A percentile compares a stretch with the other conserved stretches of the same genome.
These are phyloP conservation scores for Bhutanitis thaidina DNA, from an alignment of 2,888 invertebrate genomes.

Conservation along the genomic window DNA sequence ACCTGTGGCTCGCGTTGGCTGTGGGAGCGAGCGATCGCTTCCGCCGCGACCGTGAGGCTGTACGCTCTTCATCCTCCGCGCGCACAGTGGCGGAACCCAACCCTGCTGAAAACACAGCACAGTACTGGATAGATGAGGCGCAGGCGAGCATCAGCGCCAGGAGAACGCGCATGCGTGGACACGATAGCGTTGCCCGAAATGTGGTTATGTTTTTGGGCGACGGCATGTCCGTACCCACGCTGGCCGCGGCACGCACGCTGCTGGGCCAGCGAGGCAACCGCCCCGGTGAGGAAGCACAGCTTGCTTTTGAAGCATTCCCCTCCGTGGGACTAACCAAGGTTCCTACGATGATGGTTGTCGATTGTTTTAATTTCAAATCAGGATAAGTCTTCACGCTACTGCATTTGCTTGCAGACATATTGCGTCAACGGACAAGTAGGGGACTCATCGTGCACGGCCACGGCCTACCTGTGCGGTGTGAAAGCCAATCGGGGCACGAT, in stretches of 20 bases:
- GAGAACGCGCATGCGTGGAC: conserved; percentile 32
- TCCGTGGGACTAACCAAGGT: conserved; percentile 82
- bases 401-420: conserved; percentile 57
- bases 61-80: conserved; percentile 13
- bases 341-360: not conserved
- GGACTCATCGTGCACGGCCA: conserved; percentile 6
- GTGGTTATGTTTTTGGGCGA: conserved; percentile 87
- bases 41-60: conserved; percentile 1
- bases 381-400: not conserved
- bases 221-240: conserved; percentile 86
- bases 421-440: conserved; percentile 81
- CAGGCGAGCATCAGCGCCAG: conserved; percentile 52
- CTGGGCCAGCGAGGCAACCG: conserved; percentile 14
- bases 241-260: conserved; percentile 80
- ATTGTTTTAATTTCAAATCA: not conserved
- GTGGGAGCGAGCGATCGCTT: not conserved
- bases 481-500: conserved; percentile 82
- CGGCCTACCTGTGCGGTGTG: conserved; percentile 65
- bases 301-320: conserved; percentile 82
- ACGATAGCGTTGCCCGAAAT: conserved; percentile 69
- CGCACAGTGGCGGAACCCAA: conserved; percentile 77
- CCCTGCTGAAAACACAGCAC: conserved; percentile 66
- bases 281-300: conserved; percentile 70
- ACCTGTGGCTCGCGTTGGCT: not conserved
- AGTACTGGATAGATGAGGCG: conserved; percentile 67